A percentile compares a stretch with the other conserved stretches of the same genome.
Evolutionary conservation across 1,140 invertebrate species (phyloP).

Genomic region (Drosophila prosaltans): DNA sequence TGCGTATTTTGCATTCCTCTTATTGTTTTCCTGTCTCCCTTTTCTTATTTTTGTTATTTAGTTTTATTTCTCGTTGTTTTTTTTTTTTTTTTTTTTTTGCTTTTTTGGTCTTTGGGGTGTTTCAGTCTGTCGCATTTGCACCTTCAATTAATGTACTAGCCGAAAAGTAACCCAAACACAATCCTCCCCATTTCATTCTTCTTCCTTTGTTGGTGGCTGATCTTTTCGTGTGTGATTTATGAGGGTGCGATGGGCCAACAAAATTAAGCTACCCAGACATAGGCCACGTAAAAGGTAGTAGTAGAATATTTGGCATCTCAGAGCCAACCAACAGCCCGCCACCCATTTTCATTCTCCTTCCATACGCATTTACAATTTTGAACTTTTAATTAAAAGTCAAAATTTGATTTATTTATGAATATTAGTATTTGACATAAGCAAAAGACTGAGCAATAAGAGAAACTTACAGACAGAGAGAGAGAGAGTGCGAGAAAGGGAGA

Average conservation of each 20-base stretch:
- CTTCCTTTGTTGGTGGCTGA: constrained; percentile 14
- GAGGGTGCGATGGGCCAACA: constrained; percentile 76
- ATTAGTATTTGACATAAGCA: constrained; percentile 64
- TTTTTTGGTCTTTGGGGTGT: constrained; percentile 48
- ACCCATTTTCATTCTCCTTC: constrained; percentile 4
- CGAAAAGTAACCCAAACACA: constrained; percentile 37
- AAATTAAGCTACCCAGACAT: constrained; percentile 68
- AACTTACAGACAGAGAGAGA: not conserved
- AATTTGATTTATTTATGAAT: constrained; percentile 76
- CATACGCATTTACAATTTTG: constrained; percentile 31
- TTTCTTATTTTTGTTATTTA: constrained; percentile 38
- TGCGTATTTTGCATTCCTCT: constrained; percentile 74
- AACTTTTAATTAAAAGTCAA: constrained; percentile 81
- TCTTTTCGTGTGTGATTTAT: constrained; percentile 78
- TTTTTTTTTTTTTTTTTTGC: constrained; percentile 51
- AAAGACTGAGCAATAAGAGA: constrained; percentile 33
- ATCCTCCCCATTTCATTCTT: constrained; percentile 41
- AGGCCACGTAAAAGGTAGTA: constrained; percentile 47
- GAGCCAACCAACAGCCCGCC: constrained; percentile 50
- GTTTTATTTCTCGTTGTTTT: constrained; percentile 6
- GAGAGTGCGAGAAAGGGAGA: not conserved
- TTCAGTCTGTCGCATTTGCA: constrained; percentile 74
- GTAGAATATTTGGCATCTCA: constrained; percentile 74
- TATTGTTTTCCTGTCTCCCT: constrained; percentile 28
- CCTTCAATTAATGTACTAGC: constrained; percentile 72